phyloP scores from a whole-genome alignment of 2,113 vertebrate species.

The Ammospiza caudacuta region DNA sequence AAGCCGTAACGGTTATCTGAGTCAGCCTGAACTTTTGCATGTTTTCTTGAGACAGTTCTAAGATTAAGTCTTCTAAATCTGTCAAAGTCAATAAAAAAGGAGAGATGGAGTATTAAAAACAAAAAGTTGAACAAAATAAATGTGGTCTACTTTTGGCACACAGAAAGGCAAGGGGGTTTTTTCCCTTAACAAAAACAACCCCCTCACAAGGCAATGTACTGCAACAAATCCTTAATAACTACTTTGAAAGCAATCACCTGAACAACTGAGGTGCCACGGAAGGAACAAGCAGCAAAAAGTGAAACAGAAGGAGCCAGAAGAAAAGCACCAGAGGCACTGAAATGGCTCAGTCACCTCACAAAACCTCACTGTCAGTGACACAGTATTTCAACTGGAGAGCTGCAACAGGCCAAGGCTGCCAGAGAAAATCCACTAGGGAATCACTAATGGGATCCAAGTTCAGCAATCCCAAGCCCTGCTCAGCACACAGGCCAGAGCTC shows the following conservation, averaged over 20 bases:
- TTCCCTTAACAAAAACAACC: background rate
- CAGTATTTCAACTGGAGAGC: background rate
- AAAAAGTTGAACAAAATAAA: slow-evolving; percentile 2
- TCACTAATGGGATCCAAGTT: background rate
- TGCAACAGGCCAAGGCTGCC: background rate
- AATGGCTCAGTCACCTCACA: background rate
- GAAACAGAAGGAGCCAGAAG: background rate
- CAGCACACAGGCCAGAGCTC: background rate
- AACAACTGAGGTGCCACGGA: background rate
- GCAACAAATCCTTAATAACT: background rate
- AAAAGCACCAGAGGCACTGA: background rate
- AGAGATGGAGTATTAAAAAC: background rate
- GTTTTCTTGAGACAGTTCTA: slow-evolving; percentile 41
- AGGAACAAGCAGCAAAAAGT: background rate
- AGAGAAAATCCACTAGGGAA: background rate
- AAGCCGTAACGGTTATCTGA: background rate
- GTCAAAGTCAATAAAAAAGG: slow-evolving; percentile 15
- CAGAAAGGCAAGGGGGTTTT: background rate
- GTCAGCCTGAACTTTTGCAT: slow-evolving; percentile 50
- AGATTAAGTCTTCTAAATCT: slow-evolving; percentile 39
- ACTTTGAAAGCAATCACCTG: background rate
- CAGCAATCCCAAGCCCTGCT: background rate
- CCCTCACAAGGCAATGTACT: background rate
- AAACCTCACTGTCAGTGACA: background rate
- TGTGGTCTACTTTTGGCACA: background rate